phyloP scores from a whole-genome alignment of 2,888 invertebrate genomes.

The Cryptocheilus praepositus region DNA sequence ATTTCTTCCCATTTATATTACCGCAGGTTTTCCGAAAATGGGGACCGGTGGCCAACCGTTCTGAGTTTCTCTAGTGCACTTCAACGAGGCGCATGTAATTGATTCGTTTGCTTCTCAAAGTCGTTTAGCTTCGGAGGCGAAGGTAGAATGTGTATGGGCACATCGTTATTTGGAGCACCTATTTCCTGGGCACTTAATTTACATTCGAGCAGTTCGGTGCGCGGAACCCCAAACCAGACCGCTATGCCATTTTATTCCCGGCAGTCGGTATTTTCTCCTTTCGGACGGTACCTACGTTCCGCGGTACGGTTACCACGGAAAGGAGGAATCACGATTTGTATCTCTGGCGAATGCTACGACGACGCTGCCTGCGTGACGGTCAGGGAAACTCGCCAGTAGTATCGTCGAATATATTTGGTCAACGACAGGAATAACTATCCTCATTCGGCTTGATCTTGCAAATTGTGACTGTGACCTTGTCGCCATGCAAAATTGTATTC shows the following conservation, averaged over 20 bases:
- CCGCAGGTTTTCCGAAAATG: too few species aligned
- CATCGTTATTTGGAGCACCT: conserved; percentile 27
- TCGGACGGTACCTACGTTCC: conserved; percentile 12
- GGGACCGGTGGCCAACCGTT: too few species aligned
- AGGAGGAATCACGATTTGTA: conserved; percentile 53
- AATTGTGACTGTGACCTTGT: too few species aligned
- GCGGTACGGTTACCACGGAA: conserved; percentile 29
- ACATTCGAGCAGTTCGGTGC: conserved; percentile 19
- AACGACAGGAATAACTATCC: too few species aligned
- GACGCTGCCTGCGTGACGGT: conserved; percentile 1
- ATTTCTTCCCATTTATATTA: too few species aligned
- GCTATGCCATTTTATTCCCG: conserved; percentile 34
- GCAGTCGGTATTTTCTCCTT: conserved; percentile 41
- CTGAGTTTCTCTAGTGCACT: conserved; percentile 4
- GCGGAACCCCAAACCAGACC: conserved; percentile 1
- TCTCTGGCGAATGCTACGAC: conserved; percentile 19
- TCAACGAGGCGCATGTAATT: conserved; percentile 32
- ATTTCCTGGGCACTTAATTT: conserved; percentile 42
- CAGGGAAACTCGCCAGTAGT: not conserved
- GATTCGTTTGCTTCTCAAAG: conserved; percentile 36
- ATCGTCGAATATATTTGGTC: not conserved
- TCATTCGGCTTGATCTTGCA: too few species aligned
- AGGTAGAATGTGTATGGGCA: conserved; percentile 7
- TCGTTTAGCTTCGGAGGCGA: conserved; percentile 22
- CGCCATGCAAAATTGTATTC: too few species aligned